Evolutionary conservation across 2,797 vertebrate genomes (phyloP).

Genomic region (Balearica regulorum): DNA sequence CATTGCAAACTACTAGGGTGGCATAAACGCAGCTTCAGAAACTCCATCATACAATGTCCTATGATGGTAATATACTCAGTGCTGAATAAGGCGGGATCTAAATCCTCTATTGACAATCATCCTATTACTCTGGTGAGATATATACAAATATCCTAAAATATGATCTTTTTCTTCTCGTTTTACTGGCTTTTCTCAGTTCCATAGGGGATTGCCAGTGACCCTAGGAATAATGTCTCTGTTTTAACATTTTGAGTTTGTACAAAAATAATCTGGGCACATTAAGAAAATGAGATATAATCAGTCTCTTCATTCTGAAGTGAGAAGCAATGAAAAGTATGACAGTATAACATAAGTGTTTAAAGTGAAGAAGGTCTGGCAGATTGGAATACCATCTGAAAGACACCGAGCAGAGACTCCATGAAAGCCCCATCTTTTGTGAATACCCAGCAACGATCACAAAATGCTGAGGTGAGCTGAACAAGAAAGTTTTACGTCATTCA

Average conservation of each 20-base stretch:
- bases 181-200: background rate
- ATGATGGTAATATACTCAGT: background rate
- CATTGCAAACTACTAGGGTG: background rate
- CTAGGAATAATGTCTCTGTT: background rate
- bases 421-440: background rate
- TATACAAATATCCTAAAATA: background rate
- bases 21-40: background rate
- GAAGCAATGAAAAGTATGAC: background rate
- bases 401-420: background rate
- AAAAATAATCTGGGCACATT: background rate
- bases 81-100: background rate
- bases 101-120: background rate
- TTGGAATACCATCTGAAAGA: background rate
- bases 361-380: background rate
- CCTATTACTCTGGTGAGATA: background rate
- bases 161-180: background rate
- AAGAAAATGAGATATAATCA: background rate
- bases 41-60: background rate
- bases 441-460: background rate
- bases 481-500: constrained; percentile 66
- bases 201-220: background rate
- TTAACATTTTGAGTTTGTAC: background rate
- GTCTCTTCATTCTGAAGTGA: background rate
- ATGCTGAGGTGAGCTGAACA: constrained; percentile 48
- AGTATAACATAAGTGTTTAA: background rate